Base-by-base conservation (phyloP, 2,113 vertebrate genomes). In the Rhinolophus ferrumequinum region DNA sequence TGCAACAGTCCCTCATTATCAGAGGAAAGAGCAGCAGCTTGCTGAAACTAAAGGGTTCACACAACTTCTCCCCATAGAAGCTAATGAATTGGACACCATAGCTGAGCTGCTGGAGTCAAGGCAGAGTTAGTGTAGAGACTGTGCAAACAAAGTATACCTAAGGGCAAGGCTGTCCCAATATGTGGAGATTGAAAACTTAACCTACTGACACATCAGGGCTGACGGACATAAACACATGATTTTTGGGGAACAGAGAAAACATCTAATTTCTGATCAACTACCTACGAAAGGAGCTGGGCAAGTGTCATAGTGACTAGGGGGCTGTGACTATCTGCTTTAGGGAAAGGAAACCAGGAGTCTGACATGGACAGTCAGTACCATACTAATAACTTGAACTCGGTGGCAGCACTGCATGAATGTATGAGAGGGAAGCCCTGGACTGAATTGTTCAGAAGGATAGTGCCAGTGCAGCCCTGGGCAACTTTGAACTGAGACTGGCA, bases 361-460 rank as follows among this genome's bases (percentile, higher is more conserved):
- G 72, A 13, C 6, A 26, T 3, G 52, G 26, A 1, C 11, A n/a
- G 41, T 14, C 41, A 54, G 54, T 3, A 22, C n/a, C 14, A 4
- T 66, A 64, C 6, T 28, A 15, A 70, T 33, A 33, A 13, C 52
- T 56, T 56, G 52, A 88, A 54, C 18, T 90, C 21, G 44, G 24
- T 21, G 41, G 18, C 10, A 33, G 22, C 22, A 4, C 14, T 41
- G 38, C 35, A 8, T 21, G 28, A 38, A 15, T 11, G 1, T 2
- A 18, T 58, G 81, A n/a, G 10, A 67, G 41, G 38, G 11, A n/a
- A 52, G 12, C 30, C 15, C 26, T 44, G 56, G 75, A 35, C 14
- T 0, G 6, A 44, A 38, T 26, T 7, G 21, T 15, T 9, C 16
- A 52, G 26, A 9, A 28, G 11, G 16, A 67, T 7, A 11, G 8